A percentile compares a stretch with the other conserved stretches of the same genome.
phyloP scores from a whole-genome alignment of 2,888 invertebrate genomes.

The Luperina testacea region DNA sequence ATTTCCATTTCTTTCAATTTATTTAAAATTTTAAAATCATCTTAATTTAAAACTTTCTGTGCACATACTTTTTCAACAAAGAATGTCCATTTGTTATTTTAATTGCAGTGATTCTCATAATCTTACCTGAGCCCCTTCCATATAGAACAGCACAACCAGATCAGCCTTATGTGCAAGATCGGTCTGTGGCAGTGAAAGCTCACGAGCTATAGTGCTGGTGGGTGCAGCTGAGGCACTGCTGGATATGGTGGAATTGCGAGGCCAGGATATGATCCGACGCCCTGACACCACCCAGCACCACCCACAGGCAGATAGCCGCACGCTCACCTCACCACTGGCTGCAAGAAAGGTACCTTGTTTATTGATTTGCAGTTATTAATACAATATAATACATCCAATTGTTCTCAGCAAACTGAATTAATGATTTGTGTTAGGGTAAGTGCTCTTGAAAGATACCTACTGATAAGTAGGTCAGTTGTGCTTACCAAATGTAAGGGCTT shows the following conservation, averaged over 20 bases:
- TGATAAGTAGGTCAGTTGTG: not conserved
- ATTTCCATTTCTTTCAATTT: not conserved
- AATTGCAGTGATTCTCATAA: slow-evolving; percentile 3
- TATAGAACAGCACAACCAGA: slow-evolving; percentile 93
- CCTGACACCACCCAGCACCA: slow-evolving; percentile 97
- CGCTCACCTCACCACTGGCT: slow-evolving; percentile 91
- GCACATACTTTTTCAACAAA: not conserved
- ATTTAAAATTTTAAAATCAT: not conserved
- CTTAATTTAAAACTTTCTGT: not conserved
- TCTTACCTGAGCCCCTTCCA: slow-evolving; percentile 82
- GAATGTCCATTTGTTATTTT: not conserved
- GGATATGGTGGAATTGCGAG: slow-evolving; percentile 87
- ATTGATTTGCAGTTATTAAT: not conserved
- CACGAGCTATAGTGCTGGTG: slow-evolving; percentile 92
- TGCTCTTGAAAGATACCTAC: not conserved
- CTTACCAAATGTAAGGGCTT: slow-evolving; percentile 95
- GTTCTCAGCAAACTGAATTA: not conserved
- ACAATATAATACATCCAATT: not conserved
- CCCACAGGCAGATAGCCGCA: slow-evolving; percentile 92
- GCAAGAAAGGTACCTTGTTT: slow-evolving; percentile 13
- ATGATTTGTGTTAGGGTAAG: not conserved
- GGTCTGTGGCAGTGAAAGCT: slow-evolving; percentile 96
- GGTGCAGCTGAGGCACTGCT: slow-evolving; percentile 70
- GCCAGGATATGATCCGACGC: slow-evolving; percentile 96
- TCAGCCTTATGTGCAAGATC: slow-evolving; percentile 97